Base-by-base conservation (phyloP, 2,113 vertebrate genomes). In the Centropus unirufus region DNA sequence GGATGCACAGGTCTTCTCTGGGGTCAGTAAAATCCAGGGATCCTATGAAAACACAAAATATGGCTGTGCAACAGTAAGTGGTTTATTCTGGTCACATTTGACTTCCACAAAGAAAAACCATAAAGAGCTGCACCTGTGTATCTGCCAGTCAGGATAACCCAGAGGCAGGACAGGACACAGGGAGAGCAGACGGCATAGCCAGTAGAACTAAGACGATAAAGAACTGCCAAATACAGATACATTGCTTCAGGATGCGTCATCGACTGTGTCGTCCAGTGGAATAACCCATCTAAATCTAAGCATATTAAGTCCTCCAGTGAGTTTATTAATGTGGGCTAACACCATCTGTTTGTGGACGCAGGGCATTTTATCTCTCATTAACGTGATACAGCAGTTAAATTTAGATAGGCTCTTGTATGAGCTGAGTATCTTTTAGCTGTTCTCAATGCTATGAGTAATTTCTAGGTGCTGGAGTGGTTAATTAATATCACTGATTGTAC, bases 231-330 rank as follows among this genome's bases (percentile, higher is more conserved):
- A 93, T 93, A 59, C 68, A 95, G 76, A 84, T 47, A 40, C 4
- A 6, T 84, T 78, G 57, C 83, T 92, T 92, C 83, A 87, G 83
- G 69, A 27, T 97, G 83, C 52, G 49, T 97, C 95, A 96, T 20
- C 2, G 4, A 51, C 86, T 93, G 80, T 40, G 40, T 94, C 91
- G 93, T 93, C 80, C 76, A 15, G 52, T 49, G 52, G 89, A 96
- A 94, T 89, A 96, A 94, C 94, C 90, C 42, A 70, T 72, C 94
- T 97, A 94, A 95, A 94, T 94, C 95, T 93, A 95, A 96, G 92
- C 95, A 97, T 95, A 95, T 95, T 97, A 97, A 92, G 68, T 92
- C 78, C 91, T 95, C 29, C 80, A 78, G 76, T 75, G 86, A 93
- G 61, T 97, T 92, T 96, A 92, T 92, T 92, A 84, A 92, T 93